These are phyloP conservation scores for Misgurnus mizolepis DNA, from an alignment of 2,113 vertebrate species.

Conservation along the genomic window DNA sequence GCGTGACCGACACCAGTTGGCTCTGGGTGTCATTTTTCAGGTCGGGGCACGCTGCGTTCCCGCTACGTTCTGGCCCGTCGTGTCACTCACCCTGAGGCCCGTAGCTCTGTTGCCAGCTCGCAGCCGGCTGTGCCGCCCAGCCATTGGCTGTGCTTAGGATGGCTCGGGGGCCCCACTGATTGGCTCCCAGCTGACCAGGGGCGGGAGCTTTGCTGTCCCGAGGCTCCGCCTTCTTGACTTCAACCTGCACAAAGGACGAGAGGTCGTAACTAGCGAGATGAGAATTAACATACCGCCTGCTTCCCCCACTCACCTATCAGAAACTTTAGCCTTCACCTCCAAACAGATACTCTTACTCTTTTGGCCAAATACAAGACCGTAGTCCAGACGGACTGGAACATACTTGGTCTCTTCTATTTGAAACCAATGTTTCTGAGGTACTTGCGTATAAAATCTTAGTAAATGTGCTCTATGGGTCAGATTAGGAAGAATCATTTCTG, in stretches of 20 bases:
- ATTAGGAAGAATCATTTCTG: neutral
- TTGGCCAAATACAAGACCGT: conserved; percentile 63
- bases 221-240: conserved; percentile 97
- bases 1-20: conserved; percentile 42
- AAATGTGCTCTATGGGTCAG: neutral
- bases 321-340: conserved; percentile 43
- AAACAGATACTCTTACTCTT: conserved; percentile 70
- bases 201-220: conserved; percentile 94
- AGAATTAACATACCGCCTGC: conserved; percentile 67
- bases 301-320: conserved; percentile 43
- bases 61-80: conserved; percentile 69
- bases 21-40: conserved; percentile 44
- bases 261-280: conserved; percentile 71
- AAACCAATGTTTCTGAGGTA: conserved; percentile 92
- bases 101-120: conserved; percentile 93
- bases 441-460: conserved; percentile 51
- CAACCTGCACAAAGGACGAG: conserved; percentile 93
- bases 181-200: conserved; percentile 84
- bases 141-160: conserved; percentile 94
- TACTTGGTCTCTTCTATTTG: conserved; percentile 52
- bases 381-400: conserved; percentile 59
- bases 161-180: conserved; percentile 92
- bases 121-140: conserved; percentile 94
- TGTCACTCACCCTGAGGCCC: conserved; percentile 91
- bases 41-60: conserved; percentile 72